A percentile compares a stretch with the other conserved stretches of the same genome.
phyloP scores from a whole-genome alignment of 2,113 vertebrate genomes.

The Cyphomyrus discorhynchus region DNA sequence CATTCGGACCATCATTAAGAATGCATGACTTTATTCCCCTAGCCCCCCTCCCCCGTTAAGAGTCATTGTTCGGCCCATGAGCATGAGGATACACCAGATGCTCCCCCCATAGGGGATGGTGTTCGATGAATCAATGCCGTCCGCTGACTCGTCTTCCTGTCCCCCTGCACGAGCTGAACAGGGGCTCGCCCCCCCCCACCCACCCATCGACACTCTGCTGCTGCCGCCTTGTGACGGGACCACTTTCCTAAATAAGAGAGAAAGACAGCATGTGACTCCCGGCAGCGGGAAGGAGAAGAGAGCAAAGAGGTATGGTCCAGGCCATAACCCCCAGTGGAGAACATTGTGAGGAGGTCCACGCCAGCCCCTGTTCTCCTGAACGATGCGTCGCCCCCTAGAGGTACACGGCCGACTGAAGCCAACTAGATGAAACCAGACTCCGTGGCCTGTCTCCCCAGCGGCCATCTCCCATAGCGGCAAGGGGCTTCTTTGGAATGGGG shows the following conservation, averaged over 20 bases:
- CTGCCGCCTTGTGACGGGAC: constrained; percentile 19
- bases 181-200: not conserved
- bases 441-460: not conserved
- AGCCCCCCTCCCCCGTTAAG: not conserved
- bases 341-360: not conserved
- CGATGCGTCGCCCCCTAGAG: not conserved
- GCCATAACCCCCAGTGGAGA: not conserved
- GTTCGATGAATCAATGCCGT: not conserved
- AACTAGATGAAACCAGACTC: not conserved
- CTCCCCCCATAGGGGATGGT: not conserved
- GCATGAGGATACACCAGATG: not conserved
- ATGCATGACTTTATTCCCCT: not conserved
- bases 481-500: constrained; percentile 11
- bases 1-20: not conserved
- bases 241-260: constrained; percentile 32
- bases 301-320: constrained; percentile 14
- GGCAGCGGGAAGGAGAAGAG: not conserved
- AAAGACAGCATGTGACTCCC: constrained; percentile 23
- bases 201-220: constrained; percentile 20
- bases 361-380: not conserved
- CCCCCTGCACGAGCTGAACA: not conserved
- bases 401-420: not conserved
- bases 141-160: not conserved
- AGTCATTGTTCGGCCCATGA: not conserved
- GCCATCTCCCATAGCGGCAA: not conserved